phyloP scores from a whole-genome alignment of 2,797 vertebrate species.

The Takifugu ocellatus region DNA sequence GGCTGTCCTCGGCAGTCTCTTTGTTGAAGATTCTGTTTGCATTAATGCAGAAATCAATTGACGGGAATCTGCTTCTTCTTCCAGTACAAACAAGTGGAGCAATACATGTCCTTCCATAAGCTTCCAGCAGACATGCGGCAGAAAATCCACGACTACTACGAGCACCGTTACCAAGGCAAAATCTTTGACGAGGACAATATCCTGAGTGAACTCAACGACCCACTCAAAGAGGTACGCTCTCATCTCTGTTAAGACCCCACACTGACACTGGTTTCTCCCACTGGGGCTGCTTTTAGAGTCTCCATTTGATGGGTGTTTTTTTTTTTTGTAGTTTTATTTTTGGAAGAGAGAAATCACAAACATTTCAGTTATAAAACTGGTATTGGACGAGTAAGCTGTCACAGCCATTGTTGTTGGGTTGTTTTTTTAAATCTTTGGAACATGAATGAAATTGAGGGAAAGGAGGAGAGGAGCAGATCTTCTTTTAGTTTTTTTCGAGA shows the following conservation, averaged over 20 bases:
- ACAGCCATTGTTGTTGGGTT: constrained; percentile 7
- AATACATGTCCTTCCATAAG: constrained; percentile 99
- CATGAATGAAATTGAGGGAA: constrained; percentile 16
- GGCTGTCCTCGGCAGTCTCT: constrained; percentile 47
- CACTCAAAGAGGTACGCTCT: constrained; percentile 91
- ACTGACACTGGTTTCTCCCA: not conserved
- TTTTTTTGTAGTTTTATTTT: constrained; percentile 36
- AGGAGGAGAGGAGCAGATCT: constrained; percentile 15
- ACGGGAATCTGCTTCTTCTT: constrained; percentile 33
- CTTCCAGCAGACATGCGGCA: constrained; percentile 98
- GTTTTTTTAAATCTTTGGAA: constrained; percentile 5
- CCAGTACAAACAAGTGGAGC: constrained; percentile 99
- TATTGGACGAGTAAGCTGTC: constrained; percentile 38
- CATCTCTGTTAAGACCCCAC: not conserved
- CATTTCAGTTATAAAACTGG: not conserved
- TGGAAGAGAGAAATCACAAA: constrained; percentile 24
- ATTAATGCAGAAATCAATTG: not conserved
- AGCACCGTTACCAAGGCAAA: constrained; percentile 97
- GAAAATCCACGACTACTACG: constrained; percentile 98
- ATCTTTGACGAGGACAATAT: constrained; percentile 99
- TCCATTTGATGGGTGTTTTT: not conserved
- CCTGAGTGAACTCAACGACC: constrained; percentile 95
- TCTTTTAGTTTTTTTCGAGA: constrained; percentile 20
- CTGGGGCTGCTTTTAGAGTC: too few species aligned
- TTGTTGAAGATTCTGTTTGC: constrained; percentile 17